phyloP scores from a whole-genome alignment of 2,888 invertebrate species.

The Ligdia adustata region DNA sequence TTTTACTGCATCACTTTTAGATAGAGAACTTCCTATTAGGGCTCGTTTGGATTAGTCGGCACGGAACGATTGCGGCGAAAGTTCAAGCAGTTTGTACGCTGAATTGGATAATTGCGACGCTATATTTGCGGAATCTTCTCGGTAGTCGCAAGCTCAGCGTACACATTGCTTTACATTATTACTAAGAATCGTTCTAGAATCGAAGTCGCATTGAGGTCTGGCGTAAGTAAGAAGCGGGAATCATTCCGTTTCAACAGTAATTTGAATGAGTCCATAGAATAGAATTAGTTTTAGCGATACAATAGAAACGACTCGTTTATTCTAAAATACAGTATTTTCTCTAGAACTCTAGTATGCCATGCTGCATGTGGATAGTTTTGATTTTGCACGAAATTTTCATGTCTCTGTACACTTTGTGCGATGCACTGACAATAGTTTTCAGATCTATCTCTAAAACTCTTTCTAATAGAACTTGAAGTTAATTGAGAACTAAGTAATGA shows the following conservation, averaged over 20 bases:
- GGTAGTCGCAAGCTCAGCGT: too few species aligned
- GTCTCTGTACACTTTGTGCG: conserved; percentile 49
- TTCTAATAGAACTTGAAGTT: conserved; percentile 25
- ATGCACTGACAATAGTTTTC: conserved; percentile 44
- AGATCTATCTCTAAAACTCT: conserved; percentile 29
- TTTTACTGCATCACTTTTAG: conserved; percentile 53
- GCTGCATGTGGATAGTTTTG: conserved; percentile 73
- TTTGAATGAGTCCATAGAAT: conserved; percentile 19
- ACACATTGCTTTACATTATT: not conserved
- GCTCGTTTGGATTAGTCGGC: conserved; percentile 40
- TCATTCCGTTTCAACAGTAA: conserved; percentile 35
- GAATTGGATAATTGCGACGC: not conserved
- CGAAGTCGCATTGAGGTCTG: not conserved
- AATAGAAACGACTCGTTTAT: conserved; percentile 64
- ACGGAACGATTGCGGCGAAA: conserved; percentile 10
- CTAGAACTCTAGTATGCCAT: conserved; percentile 69
- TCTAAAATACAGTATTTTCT: conserved; percentile 59
- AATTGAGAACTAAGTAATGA: too few species aligned
- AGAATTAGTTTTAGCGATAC: conserved; percentile 64
- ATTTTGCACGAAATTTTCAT: conserved; percentile 69
- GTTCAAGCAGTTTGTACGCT: conserved; percentile 7
- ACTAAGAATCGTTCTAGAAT: conserved; percentile 1
- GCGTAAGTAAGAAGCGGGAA: not conserved
- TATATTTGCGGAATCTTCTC: too few species aligned
- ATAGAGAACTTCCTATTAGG: conserved; percentile 50